Evolutionary conservation across 2,113 vertebrate genomes (phyloP).

Genomic region (Cavia aperea): DNA sequence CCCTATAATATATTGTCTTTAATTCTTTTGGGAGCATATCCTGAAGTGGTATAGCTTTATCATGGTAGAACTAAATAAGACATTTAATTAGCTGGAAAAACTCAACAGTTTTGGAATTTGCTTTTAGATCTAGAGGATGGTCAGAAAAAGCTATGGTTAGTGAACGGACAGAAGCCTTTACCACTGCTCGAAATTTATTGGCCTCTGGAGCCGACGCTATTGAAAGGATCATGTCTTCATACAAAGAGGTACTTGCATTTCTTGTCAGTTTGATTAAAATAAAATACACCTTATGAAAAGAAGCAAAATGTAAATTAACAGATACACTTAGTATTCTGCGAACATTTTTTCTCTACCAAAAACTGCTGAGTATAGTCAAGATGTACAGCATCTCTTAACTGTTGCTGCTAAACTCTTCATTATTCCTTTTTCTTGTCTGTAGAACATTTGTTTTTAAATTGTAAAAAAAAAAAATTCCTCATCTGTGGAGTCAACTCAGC

Average conservation of each 20-base stretch:
- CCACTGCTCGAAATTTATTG: constrained; percentile 94
- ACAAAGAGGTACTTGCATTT: constrained; percentile 90
- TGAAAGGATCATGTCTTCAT: constrained; percentile 99
- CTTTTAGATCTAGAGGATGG: constrained; percentile 87
- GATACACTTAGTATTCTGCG: background rate
- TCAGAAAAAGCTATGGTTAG: constrained; percentile 91
- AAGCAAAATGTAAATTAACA: constrained; percentile 19
- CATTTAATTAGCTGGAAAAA: constrained; percentile 27
- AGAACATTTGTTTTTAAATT: constrained; percentile 15
- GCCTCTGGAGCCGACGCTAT: constrained; percentile 95
- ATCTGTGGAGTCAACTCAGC: background rate
- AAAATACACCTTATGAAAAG: background rate
- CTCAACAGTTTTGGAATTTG: constrained; percentile 37
- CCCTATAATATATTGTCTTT: background rate
- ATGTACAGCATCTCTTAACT: background rate
- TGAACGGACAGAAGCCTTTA: constrained; percentile 97
- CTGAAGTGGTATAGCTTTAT: background rate
- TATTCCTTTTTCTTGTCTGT: background rate
- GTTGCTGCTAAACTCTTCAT: background rate
- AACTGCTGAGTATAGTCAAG: background rate
- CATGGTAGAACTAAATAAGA: background rate
- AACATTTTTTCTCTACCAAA: constrained; percentile 4
- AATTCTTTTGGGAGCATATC: background rate
- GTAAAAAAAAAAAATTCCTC: background rate
- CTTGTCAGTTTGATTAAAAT: constrained; percentile 1